These are phyloP conservation scores for Tetragonisca angustula DNA, from an alignment of 2,888 invertebrate species.

Conservation along the genomic window DNA sequence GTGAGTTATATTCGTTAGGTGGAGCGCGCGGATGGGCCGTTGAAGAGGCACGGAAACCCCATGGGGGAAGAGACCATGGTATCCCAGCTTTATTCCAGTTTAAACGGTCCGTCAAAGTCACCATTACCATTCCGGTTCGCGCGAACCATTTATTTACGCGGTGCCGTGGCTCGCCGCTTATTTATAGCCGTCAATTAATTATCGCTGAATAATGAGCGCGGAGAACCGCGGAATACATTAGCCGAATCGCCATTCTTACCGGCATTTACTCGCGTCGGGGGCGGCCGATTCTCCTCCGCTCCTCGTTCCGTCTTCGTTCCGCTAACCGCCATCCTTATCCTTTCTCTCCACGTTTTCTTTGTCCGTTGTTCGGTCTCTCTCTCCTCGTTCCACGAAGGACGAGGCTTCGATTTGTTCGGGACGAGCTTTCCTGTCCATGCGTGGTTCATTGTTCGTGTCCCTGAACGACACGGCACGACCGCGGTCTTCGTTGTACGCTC, in stretches of 20 bases:
- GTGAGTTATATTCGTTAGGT: constrained; percentile 80
- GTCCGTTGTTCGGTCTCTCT: neutral
- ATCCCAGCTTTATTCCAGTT: constrained; percentile 81
- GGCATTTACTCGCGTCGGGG: constrained; percentile 69
- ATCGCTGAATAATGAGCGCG: constrained; percentile 83
- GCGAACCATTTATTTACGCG: constrained; percentile 83
- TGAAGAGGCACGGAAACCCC: constrained; percentile 65
- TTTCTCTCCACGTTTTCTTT: neutral
- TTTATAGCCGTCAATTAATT: constrained; percentile 83
- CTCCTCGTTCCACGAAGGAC: constrained; percentile 48
- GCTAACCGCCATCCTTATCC: neutral
- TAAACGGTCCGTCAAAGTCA: constrained; percentile 83
- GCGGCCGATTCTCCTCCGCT: constrained; percentile 63
- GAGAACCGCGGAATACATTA: constrained; percentile 81
- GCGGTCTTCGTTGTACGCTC: constrained; percentile 63
- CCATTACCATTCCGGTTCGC: constrained; percentile 83
- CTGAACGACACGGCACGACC: constrained; percentile 66
- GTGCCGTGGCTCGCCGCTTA: constrained; percentile 77
- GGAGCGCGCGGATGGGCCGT: constrained; percentile 58
- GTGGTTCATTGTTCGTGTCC: constrained; percentile 69
- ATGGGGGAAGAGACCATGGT: constrained; percentile 69
- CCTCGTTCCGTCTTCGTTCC: constrained; percentile 17
- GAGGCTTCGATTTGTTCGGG: constrained; percentile 62
- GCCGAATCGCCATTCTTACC: constrained; percentile 80
- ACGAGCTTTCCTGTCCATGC: constrained; percentile 60